These are phyloP conservation scores for Archaeoteleia sp. DNA, from an alignment of 2,888 invertebrate genomes.

Conservation along the genomic window DNA sequence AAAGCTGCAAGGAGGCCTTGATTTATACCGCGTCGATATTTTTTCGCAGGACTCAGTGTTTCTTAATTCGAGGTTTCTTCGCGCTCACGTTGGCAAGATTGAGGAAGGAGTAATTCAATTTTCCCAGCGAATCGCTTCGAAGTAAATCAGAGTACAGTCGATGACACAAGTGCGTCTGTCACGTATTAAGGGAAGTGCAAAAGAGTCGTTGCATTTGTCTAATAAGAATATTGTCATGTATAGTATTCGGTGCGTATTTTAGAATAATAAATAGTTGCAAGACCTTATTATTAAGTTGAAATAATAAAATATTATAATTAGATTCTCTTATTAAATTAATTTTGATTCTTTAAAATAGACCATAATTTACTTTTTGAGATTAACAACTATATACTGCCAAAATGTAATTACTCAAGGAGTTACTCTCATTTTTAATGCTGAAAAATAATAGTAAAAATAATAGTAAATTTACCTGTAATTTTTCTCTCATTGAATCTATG, in stretches of 20 bases:
- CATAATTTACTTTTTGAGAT: too few species aligned
- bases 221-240: too few species aligned
- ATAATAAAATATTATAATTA: not conserved
- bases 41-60: conserved; percentile 73
- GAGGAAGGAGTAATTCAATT: conserved; percentile 69
- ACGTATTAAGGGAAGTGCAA: conserved; percentile 24
- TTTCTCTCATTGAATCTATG: too few species aligned
- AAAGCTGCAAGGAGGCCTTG: conserved; percentile 58
- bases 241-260: too few species aligned
- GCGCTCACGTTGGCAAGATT: conserved; percentile 45
- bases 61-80: conserved; percentile 72
- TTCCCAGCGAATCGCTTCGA: conserved; percentile 69
- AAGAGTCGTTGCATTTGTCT: conserved; percentile 1
- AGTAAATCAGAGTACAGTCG: conserved; percentile 71
- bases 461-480: too few species aligned
- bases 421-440: too few species aligned
- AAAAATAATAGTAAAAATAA: too few species aligned
- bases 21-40: conserved; percentile 72
- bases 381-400: too few species aligned
- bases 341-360: too few species aligned
- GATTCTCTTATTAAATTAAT: too few species aligned
- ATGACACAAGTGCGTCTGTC: conserved; percentile 58
- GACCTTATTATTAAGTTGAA: not conserved
- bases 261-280: too few species aligned
- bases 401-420: too few species aligned